phyloP scores from a whole-genome alignment of 2,888 invertebrate genomes.

The Drosophila diplacantha region DNA sequence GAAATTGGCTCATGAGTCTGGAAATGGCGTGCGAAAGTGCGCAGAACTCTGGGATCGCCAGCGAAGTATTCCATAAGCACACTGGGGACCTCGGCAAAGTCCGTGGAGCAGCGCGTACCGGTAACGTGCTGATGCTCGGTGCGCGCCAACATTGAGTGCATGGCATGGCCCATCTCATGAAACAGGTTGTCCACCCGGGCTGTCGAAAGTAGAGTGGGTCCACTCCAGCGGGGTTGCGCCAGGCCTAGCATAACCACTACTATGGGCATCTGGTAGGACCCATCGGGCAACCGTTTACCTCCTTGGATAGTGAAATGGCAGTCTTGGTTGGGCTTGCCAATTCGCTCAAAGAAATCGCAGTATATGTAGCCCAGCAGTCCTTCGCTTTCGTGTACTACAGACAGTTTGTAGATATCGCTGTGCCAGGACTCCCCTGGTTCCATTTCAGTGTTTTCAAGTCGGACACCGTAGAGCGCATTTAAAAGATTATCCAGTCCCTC shows the following conservation, averaged over 20 bases:
- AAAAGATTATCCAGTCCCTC: constrained; percentile 96
- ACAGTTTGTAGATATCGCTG: constrained; percentile 92
- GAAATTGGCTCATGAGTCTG: constrained; percentile 91
- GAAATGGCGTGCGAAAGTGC: constrained; percentile 93
- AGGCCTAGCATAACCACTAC: constrained; percentile 96
- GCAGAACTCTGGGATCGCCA: constrained; percentile 89
- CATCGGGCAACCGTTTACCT: constrained; percentile 87
- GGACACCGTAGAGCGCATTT: constrained; percentile 88
- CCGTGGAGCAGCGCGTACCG: constrained; percentile 97
- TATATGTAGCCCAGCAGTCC: constrained; percentile 95
- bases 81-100: constrained; percentile 99
- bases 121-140: constrained; percentile 98
- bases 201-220: constrained; percentile 88
- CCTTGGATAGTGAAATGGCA: constrained; percentile 99
- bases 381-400: constrained; percentile 89
- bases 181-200: constrained; percentile 96
- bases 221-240: constrained; percentile 85
- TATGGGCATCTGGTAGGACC: constrained; percentile 92
- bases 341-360: constrained; percentile 96
- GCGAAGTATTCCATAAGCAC: constrained; percentile 99
- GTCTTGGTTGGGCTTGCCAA: constrained; percentile 96
- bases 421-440: constrained; percentile 91
- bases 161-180: constrained; percentile 99
- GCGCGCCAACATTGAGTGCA: constrained; percentile 98
- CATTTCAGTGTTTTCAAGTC: constrained; percentile 85